Conservation (phyloP, 1,140 invertebrate species). For the Drosophila novamexicana region DNA sequence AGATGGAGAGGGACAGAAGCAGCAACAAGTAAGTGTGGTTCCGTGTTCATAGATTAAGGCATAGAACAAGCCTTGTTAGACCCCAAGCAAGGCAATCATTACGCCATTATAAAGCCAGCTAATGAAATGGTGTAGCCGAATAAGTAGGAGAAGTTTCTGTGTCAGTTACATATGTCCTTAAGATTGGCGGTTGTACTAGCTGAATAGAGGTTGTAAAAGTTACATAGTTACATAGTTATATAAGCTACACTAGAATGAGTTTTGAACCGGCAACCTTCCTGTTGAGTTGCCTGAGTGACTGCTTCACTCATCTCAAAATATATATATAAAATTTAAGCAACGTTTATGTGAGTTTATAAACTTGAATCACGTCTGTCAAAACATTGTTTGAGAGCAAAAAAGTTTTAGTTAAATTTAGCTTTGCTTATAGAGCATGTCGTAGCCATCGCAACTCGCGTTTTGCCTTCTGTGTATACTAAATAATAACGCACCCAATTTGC, state of each 20-base stretch:
- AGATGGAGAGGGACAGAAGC: not conserved
- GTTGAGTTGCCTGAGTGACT: too few relatives aligned
- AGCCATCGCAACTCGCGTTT: not conserved
- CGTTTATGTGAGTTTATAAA: too few relatives aligned
- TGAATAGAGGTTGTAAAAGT: too few relatives aligned
- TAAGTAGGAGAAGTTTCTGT: not conserved
- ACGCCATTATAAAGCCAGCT: not conserved
- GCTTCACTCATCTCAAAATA: too few relatives aligned
- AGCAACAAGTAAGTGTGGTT: slow-evolving; percentile 25
- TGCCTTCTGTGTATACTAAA: not conserved
- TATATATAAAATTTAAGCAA: too few relatives aligned
- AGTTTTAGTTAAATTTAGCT: too few relatives aligned
- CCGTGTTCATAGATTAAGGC: slow-evolving; percentile 3
- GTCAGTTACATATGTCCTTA: not conserved
- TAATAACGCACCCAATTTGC: slow-evolving; percentile 26
- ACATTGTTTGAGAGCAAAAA: too few relatives aligned
- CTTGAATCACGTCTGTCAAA: too few relatives aligned
- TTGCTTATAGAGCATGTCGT: not conserved
- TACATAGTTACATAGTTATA: too few relatives aligned
- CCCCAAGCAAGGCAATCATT: slow-evolving; percentile 1
- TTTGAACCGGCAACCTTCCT: too few relatives aligned
- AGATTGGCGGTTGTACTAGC: too few relatives aligned
- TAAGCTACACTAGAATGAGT: too few relatives aligned
- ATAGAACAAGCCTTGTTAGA: slow-evolving; percentile 24
- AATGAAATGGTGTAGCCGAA: not conserved